Evolutionary conservation across 2,888 invertebrate genomes (phyloP).

Genomic region (Lasioglossum lativentre): DNA sequence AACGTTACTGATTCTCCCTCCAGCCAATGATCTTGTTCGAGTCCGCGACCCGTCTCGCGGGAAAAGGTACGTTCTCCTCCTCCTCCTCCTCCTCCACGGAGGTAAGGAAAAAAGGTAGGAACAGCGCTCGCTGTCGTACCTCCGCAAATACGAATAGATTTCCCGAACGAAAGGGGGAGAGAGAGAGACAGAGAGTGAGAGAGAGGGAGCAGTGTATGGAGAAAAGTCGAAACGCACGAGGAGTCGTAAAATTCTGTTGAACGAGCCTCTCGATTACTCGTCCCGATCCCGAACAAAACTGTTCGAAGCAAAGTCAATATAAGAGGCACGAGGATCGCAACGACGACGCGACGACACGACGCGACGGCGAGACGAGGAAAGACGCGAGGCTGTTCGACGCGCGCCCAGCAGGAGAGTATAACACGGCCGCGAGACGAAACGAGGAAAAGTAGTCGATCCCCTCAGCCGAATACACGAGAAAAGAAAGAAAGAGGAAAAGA

Average conservation of each 20-base stretch:
- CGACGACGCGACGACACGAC: not conserved
- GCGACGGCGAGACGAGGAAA: not conserved
- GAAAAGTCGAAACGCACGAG: not conserved
- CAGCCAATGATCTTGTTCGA: not conserved
- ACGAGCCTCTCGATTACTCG: slow-evolving; percentile 28
- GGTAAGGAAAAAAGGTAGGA: not conserved
- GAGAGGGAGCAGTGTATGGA: not conserved
- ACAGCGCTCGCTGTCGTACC: slow-evolving; percentile 7
- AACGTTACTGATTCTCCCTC: not conserved
- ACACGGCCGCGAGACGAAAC: not conserved
- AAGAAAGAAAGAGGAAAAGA: not conserved
- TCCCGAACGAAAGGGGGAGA: not conserved
- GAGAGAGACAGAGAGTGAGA: not conserved
- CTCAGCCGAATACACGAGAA: slow-evolving; percentile 33
- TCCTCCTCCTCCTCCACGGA: too few species aligned
- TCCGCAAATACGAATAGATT: slow-evolving; percentile 45
- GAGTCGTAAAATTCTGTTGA: slow-evolving; percentile 39
- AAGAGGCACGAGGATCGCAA: not conserved
- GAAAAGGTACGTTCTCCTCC: slow-evolving; percentile 10
- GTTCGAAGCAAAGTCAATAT: slow-evolving; percentile 33
- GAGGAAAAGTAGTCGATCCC: slow-evolving; percentile 7
- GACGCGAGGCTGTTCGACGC: not conserved
- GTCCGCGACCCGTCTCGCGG: slow-evolving; percentile 38
- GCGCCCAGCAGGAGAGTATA: not conserved
- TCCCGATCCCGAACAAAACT: slow-evolving; percentile 21